phyloP scores from a whole-genome alignment of 2,888 invertebrate species.

The Drosophila aldrichi region DNA sequence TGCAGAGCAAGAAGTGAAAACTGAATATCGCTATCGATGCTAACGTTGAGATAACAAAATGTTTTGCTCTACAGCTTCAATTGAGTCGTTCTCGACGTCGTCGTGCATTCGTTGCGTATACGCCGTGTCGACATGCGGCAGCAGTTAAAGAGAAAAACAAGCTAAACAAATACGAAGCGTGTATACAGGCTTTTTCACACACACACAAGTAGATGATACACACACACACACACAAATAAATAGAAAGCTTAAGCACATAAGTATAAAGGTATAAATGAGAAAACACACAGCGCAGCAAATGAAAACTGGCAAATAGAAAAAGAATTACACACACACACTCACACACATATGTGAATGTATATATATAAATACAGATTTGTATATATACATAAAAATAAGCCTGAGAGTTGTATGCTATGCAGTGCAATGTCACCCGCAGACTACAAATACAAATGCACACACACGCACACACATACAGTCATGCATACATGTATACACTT shows the following conservation, averaged over 20 bases:
- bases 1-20: slow-evolving; percentile 42
- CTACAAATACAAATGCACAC: slow-evolving; percentile 21
- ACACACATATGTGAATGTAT: neutral
- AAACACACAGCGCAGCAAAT: slow-evolving; percentile 41
- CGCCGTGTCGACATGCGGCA: slow-evolving; percentile 36
- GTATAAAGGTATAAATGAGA: slow-evolving; percentile 35
- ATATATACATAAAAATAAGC: slow-evolving; percentile 22
- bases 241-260: slow-evolving; percentile 22
- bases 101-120: slow-evolving; percentile 54
- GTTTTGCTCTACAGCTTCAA: slow-evolving; percentile 62
- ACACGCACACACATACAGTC: neutral
- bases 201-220: neutral
- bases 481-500: slow-evolving; percentile 22
- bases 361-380: neutral
- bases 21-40: slow-evolving; percentile 70
- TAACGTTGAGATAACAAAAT: slow-evolving; percentile 71
- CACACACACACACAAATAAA: neutral
- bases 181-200: slow-evolving; percentile 17
- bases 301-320: slow-evolving; percentile 51
- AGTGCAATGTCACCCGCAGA: slow-evolving; percentile 62
- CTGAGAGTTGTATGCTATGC: slow-evolving; percentile 35
- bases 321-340: slow-evolving; percentile 2
- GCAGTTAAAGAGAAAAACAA: slow-evolving; percentile 25
- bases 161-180: slow-evolving; percentile 35
- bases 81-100: slow-evolving; percentile 30